Conservation (phyloP, 2,113 vertebrate species). For the Boulengeromyrus knoepffleri region DNA sequence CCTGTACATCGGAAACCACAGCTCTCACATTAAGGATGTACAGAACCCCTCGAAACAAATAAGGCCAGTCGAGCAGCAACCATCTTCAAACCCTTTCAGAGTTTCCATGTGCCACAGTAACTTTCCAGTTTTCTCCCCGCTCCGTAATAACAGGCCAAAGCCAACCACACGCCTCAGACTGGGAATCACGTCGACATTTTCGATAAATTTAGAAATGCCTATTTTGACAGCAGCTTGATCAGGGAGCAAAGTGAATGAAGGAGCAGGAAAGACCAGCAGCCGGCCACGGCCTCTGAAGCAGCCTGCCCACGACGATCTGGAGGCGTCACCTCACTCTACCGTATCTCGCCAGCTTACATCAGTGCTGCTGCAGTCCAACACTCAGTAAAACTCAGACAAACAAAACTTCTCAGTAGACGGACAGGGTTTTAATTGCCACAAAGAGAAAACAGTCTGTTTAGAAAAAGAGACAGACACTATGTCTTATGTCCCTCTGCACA, state of each 20-base stretch:
- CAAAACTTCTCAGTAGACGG: neutral
- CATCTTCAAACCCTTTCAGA: neutral
- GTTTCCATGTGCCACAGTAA: neutral
- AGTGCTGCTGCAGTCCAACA: neutral
- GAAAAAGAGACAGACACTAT: neutral
- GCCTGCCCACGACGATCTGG: neutral
- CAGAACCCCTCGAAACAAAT: no score
- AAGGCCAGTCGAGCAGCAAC: neutral
- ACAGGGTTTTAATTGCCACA: neutral
- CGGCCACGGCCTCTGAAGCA: neutral
- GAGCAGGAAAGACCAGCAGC: neutral
- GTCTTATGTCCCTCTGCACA: neutral
- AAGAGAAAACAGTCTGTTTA: neutral
- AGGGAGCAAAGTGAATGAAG: neutral
- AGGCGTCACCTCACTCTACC: neutral
- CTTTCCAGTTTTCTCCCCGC: neutral
- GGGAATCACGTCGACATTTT: neutral
- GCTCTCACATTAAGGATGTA: neutral
- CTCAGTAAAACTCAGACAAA: neutral
- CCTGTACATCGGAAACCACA: neutral
- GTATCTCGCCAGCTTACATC: neutral
- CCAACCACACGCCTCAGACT: neutral
- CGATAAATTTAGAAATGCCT: neutral
- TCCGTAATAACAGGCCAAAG: neutral
- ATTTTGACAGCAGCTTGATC: neutral